Evolutionary conservation across 2,888 invertebrate genomes (phyloP).

Genomic region (Dione juno): DNA sequence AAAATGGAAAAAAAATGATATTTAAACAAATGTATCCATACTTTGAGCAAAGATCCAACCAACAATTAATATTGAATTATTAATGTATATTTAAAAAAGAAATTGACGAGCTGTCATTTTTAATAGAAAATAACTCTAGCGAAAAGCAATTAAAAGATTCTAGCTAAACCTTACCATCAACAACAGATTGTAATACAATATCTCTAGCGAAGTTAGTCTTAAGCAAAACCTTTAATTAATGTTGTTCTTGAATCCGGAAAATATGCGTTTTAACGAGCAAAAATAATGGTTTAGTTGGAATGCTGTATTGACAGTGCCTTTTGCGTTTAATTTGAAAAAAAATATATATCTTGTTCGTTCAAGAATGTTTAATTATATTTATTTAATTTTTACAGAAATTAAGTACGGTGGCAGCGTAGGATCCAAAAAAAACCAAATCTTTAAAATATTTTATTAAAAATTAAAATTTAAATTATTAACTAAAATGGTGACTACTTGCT

Average conservation of each 20-base stretch:
- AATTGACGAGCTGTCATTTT: too few species aligned
- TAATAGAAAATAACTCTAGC: too few species aligned
- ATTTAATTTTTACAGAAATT: too few species aligned
- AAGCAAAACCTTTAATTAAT: not conserved
- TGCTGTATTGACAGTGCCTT: not conserved
- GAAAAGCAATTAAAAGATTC: not conserved
- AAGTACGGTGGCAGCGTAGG: too few species aligned
- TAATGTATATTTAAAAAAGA: too few species aligned
- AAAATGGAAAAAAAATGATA: too few species aligned
- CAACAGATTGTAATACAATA: constrained; percentile 12
- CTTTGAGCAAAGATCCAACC: not conserved
- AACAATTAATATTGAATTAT: not conserved
- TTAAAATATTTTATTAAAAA: too few species aligned
- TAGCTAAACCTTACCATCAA: not conserved
- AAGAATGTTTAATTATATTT: not conserved
- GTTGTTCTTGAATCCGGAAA: not conserved
- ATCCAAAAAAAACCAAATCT: too few species aligned
- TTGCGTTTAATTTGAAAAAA: not conserved
- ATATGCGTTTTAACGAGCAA: constrained; percentile 8
- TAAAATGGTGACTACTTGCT: too few species aligned
- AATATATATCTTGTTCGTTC: not conserved
- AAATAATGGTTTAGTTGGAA: not conserved
- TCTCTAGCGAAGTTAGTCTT: not conserved
- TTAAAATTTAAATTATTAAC: too few species aligned
- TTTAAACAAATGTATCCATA: too few species aligned